Evolutionary conservation across 2,888 invertebrate genomes (phyloP), one percentile per base, ranked within the genome.

Genomic region (Branchellion lobata): DNA sequence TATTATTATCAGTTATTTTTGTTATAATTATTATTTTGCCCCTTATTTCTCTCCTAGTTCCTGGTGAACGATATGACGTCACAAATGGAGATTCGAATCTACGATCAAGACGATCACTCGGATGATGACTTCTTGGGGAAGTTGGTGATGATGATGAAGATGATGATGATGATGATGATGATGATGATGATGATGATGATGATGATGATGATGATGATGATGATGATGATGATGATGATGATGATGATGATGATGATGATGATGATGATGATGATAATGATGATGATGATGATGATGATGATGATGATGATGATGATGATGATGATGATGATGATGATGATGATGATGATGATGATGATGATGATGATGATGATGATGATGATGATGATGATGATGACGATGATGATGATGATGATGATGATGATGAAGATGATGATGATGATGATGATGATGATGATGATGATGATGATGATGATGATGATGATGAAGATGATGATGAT

Each of bases 91-190:
- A 34, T 77, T 18, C 47, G 57, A 2, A 57, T 77, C 24, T 77
- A 34, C 65, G 77, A 77, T 34, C 61, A 77, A 5, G 77, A 77
- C n/a, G 77, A 77, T 29, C 77, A 77, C 29, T 33, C 29, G 24
- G 53, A 33, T 27, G 77, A 77, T 21, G 77, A 77, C 65, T 77
- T 77, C 65, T 27, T 77, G 2, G 77, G 77, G 11, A 77, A 77
- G 77, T 77, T 33, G 11, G 77, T 77, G 27, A 3, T n/a, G 53
- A 1, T 24, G 29, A 31, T 2, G n/a, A n/a, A n/a, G 36, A 36
- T 72, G 36, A 33, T 72, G n/a, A 33, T 72, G 36, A 33, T 72
- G 36, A 36, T 40, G 36, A 1, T 72, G 36, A 34, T 34, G 36
- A 36, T 36, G 36, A 21, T 34, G 36, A 36, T 34, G 36, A 72